Evolutionary conservation across 2,888 invertebrate genomes (phyloP), one percentile per base, ranked within the genome.

Genomic region (Junonia oenone): DNA sequence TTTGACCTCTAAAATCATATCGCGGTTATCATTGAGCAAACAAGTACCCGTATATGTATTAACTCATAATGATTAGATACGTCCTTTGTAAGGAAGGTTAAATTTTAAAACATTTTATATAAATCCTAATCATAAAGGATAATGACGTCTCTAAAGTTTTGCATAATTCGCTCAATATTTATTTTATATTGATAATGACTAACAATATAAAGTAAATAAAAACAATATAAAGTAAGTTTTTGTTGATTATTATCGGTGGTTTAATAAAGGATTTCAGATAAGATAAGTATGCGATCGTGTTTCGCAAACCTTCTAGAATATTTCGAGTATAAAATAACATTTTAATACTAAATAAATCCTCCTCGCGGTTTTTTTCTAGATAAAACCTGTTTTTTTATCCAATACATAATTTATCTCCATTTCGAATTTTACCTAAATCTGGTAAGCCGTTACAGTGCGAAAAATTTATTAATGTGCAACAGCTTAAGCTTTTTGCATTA

Each of bases 251-350:
- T 37, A 40, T 56, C 43, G 6, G 43, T 11, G 8, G 15, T 15
- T 46, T 43, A 35, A 56, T 22, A 14, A 31, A 45, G 26, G 29
- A 26, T 14, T 38, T 9, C 11, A 35, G 58, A 56, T 58, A 61
- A 61, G 61, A 58, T 61, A 48, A n/a, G n/a, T n/a, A n/a, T n/a
- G n/a, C n/a, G n/a, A 11, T 5, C 5, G 15, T 6, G 15, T 15
- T 2, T 9, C 9, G 15, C 15, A 31, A 19, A 26, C 27, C 17
- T 46, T 46, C 22, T 22, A 43, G 48, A 43, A 48, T 13, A 48
- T 35, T 45, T 19, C 2, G 6, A 22, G 35, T 22, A 5, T 5
- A 13, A 35, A 13, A 14, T 14, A 13, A 33, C 6, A 35, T 0
- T 14, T 14, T 35, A 14, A 6, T 35, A 13, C 35, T 13, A n/a